Conservation (phyloP, 1,140 invertebrate species). For the Sarcophaga peregrina region DNA sequence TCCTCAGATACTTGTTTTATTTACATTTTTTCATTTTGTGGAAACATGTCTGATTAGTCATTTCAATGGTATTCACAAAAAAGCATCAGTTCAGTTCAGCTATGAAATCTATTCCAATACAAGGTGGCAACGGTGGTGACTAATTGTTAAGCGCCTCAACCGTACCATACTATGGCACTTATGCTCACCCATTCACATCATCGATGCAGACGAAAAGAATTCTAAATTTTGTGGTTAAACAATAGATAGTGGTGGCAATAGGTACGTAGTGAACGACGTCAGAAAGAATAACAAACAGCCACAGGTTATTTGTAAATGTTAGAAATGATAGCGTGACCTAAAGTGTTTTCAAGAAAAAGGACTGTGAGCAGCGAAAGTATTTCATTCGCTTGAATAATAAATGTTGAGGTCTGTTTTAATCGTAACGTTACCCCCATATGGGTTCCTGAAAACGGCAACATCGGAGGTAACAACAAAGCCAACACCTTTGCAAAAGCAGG, state of each 20-base stretch:
- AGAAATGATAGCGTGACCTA: no score
- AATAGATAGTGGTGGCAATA: not conserved
- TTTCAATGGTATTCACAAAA: slow-evolving; percentile 18
- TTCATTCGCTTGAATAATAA: no score
- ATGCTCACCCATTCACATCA: not conserved
- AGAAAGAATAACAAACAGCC: not conserved
- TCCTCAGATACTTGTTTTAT: not conserved
- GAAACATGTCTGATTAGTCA: slow-evolving; percentile 20
- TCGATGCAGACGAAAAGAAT: not conserved
- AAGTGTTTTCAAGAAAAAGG: no score
- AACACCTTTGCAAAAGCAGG: no score
- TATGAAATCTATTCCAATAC: not conserved
- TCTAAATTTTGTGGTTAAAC: not conserved
- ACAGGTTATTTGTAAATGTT: not conserved
- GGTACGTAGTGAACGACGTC: not conserved
- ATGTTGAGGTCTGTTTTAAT: no score
- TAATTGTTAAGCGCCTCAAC: not conserved
- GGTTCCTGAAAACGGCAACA: no score
- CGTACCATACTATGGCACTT: not conserved
- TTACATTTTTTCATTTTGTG: not conserved
- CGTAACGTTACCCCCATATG: no score
- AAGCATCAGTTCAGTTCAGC: not conserved
- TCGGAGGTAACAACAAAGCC: no score
- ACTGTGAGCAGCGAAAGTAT: no score
- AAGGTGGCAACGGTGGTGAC: slow-evolving; percentile 13